These are phyloP conservation scores for Bhutanitis thaidina DNA, from an alignment of 2,888 invertebrate species.

Conservation along the genomic window DNA sequence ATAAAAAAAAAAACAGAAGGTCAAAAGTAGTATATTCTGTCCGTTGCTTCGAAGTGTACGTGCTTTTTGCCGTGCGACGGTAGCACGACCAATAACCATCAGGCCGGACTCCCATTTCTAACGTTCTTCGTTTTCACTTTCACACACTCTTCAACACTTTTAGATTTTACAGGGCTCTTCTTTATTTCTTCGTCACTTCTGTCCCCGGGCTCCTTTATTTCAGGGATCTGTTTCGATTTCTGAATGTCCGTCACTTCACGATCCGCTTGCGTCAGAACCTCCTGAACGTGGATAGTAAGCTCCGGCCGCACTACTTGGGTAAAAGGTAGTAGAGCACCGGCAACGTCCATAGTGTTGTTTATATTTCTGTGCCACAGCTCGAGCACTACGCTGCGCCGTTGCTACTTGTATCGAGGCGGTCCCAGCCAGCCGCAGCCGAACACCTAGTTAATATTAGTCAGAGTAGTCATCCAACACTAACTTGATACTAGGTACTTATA, in stretches of 20 bases:
- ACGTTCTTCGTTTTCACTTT: slow-evolving; percentile 35
- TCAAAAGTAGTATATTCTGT: slow-evolving; percentile 69
- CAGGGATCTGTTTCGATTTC: slow-evolving; percentile 49
- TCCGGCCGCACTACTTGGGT: slow-evolving; percentile 69
- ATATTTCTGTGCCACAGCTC: slow-evolving; percentile 78
- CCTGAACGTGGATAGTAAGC: slow-evolving; percentile 68
- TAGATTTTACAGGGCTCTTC: slow-evolving; percentile 27
- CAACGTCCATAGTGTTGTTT: slow-evolving; percentile 77
- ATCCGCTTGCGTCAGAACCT: slow-evolving; percentile 64
- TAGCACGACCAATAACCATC: slow-evolving; percentile 70
- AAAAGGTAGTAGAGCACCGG: slow-evolving; percentile 69
- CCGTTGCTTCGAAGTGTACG: slow-evolving; percentile 69
- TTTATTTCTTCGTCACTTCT: slow-evolving; percentile 30
- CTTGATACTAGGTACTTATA: too few relatives aligned
- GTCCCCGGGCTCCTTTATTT: slow-evolving; percentile 57
- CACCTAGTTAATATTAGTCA: slow-evolving; percentile 57
- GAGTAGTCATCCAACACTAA: too few relatives aligned
- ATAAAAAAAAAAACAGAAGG: too few relatives aligned
- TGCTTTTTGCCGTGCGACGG: slow-evolving; percentile 64
- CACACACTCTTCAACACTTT: slow-evolving; percentile 31
- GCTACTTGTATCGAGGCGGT: slow-evolving; percentile 83
- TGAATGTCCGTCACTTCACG: slow-evolving; percentile 33
- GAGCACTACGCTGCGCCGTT: slow-evolving; percentile 79
- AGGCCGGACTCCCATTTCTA: slow-evolving; percentile 44
- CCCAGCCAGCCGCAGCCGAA: slow-evolving; percentile 86